These are phyloP conservation scores for Popillia japonica DNA, from an alignment of 1,140 invertebrate species.

Conservation along the genomic window DNA sequence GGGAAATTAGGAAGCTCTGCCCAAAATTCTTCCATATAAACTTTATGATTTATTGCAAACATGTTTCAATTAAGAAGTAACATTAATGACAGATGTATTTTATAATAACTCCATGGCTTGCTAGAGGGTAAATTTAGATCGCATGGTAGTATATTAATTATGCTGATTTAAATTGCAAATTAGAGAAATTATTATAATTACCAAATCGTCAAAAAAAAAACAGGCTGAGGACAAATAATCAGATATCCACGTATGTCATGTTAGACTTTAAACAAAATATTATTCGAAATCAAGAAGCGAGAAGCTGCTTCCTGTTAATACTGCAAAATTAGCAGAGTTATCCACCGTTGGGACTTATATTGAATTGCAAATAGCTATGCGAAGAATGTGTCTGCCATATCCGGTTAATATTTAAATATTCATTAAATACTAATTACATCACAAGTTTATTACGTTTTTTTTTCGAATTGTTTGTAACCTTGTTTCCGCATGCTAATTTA, in stretches of 20 bases:
- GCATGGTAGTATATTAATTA: no score
- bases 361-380: slow-evolving; percentile 4
- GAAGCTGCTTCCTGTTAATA: background rate
- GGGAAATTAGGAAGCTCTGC: no score
- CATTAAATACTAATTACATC: background rate
- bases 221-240: background rate
- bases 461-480: no score
- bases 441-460: background rate
- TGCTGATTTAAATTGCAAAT: background rate
- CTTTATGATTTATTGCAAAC: no score
- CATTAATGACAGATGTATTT: no score
- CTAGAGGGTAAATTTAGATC: no score
- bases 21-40: no score
- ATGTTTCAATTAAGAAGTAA: no score
- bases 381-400: background rate
- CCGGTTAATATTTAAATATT: background rate
- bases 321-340: background rate
- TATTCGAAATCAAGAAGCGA: background rate
- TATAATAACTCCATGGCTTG: no score
- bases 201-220: background rate
- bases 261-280: background rate
- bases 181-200: background rate
- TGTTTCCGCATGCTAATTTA: no score
- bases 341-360: background rate
- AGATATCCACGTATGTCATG: background rate